phyloP scores from a whole-genome alignment of 2,888 invertebrate species.

The Lissocephala sabroskyi region DNA sequence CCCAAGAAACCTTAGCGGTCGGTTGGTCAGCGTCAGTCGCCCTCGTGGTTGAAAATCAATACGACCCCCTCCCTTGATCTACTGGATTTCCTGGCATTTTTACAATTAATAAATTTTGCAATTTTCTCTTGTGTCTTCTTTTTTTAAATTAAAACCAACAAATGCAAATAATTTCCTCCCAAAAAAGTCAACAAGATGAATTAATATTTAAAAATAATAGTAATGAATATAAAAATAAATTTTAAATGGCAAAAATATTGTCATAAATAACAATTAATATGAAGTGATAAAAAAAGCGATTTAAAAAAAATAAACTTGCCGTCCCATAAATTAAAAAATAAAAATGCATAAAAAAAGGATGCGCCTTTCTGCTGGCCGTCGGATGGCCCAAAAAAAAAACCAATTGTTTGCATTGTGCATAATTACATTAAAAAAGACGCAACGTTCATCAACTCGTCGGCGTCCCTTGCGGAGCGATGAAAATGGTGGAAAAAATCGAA shows the following conservation, averaged over 20 bases:
- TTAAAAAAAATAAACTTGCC: slow-evolving; percentile 10
- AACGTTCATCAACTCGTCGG: slow-evolving; percentile 1
- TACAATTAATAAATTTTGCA: too few relatives aligned
- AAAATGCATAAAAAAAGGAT: slow-evolving; percentile 8
- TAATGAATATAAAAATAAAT: slow-evolving; percentile 25
- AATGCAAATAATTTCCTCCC: neutral
- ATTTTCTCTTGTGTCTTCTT: neutral
- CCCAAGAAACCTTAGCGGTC: slow-evolving; percentile 26
- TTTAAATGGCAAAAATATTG: slow-evolving; percentile 36
- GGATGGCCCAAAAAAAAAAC: slow-evolving; percentile 10
- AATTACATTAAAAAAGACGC: slow-evolving; percentile 62
- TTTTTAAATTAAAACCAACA: neutral
- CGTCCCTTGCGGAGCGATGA: too few relatives aligned
- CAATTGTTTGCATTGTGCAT: slow-evolving; percentile 54
- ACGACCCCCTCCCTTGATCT: slow-evolving; percentile 19
- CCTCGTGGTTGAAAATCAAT: slow-evolving; percentile 36
- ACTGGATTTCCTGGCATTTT: too few relatives aligned
- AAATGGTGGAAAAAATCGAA: slow-evolving; percentile 20
- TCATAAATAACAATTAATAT: slow-evolving; percentile 63
- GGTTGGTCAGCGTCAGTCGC: slow-evolving; percentile 27
- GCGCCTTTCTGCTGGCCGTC: too few relatives aligned
- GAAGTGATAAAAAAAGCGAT: too few relatives aligned
- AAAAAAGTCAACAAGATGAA: too few relatives aligned
- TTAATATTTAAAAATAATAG: slow-evolving; percentile 9
- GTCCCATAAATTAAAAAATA: slow-evolving; percentile 4